These are phyloP conservation scores for Eupithecia centaureata DNA, from an alignment of 2,888 invertebrate genomes.

Conservation along the genomic window DNA sequence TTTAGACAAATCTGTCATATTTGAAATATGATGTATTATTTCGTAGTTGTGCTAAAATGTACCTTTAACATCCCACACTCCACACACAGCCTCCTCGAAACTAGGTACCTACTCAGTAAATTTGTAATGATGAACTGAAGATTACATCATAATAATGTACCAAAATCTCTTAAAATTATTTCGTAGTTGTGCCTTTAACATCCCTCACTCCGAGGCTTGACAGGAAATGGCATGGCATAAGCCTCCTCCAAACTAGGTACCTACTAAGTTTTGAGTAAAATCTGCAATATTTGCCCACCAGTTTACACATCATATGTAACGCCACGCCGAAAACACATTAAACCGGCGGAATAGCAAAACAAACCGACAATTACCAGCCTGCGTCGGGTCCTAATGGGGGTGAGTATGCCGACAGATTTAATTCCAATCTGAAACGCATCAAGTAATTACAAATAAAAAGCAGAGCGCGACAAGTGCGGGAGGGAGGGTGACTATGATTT, in stretches of 20 bases:
- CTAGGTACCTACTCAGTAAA: no score
- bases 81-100: neutral
- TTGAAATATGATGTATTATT: neutral
- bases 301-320: neutral
- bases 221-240: neutral
- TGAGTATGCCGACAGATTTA: conserved; percentile 66
- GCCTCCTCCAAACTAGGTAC: neutral
- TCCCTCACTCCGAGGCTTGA: no score
- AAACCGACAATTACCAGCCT: conserved; percentile 39
- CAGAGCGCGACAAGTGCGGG: conserved; percentile 61
- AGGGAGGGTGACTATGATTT: conserved; percentile 49
- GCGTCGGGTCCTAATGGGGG: conserved; percentile 52
- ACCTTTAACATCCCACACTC: neutral
- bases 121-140: no score
- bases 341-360: conserved; percentile 2
- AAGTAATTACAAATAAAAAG: conserved; percentile 79
- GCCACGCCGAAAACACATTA: conserved; percentile 1
- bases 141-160: no score
- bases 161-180: no score
- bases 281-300: neutral
- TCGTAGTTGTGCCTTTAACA: neutral
- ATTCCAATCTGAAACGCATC: conserved; percentile 78
- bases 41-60: neutral
- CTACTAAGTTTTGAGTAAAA: neutral
- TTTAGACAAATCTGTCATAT: no score